Evolutionary conservation across 2,888 invertebrate genomes (phyloP), one percentile per base, ranked within the genome.

Genomic region (Polyploca ridens): DNA sequence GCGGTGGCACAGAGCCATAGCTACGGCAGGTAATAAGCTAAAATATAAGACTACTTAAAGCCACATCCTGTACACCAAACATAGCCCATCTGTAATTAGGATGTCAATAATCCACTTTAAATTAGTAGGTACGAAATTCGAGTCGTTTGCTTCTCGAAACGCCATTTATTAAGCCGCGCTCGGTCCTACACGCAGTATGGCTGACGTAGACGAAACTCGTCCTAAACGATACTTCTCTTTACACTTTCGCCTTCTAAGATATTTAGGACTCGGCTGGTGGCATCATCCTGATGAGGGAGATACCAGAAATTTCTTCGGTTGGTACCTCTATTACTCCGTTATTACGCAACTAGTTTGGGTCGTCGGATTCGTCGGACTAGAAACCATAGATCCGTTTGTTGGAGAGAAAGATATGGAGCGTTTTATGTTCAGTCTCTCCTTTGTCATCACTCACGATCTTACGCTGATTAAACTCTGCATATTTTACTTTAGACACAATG

Each of bases 351-450:
- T 90, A 0, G 79, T 93, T 10, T 93, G 91, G 91, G 93, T 93
- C 0, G 89, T 81, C 3, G 89, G 92, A 7, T 94, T 94, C 66
- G 93, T 94, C 0, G 88, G 90, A n/a, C 79, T 94, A 6, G 94
- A 94, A 78, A 90, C 94, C 0, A 90, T 94, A 58, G 93, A 94
- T 70, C 94, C 94, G 0, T 94, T 94, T 63, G 82, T 93, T 10
- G 92, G 93, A 0, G 85, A 91, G 73, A 93, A 92, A 77, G 92
- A 94, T 74, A 71, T 90, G 65, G 93, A 93, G 59, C 81, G 89
- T 57, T 93, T 94, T 69, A 94, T 94, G 94, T 92, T 94, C 74
- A 93, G 91, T 68, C 87, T 94, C 49, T 89, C 94, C 2, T 94
- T 94, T 66, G 94, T 94, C 61, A 89, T 93, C 63, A 94, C 94